Conservation (phyloP, 2,113 vertebrate species). For the Orycteropus afer region DNA sequence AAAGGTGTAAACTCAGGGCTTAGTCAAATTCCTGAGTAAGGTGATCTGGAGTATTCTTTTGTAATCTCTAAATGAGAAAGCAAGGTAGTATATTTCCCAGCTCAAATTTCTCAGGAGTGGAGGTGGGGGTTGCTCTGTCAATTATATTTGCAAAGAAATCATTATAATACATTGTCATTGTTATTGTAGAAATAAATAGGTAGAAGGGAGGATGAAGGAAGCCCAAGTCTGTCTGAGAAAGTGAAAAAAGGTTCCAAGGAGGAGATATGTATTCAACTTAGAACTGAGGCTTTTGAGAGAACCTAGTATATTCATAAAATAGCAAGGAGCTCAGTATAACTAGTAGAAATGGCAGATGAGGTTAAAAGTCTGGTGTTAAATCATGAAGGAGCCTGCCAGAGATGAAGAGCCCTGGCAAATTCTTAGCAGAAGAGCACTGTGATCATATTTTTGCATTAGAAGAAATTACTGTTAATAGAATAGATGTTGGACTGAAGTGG, state of each 20-base stretch:
- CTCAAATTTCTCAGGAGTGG: not conserved
- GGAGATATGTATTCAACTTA: not conserved
- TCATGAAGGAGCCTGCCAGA: not conserved
- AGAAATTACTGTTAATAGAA: not conserved
- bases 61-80: not conserved
- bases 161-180: not conserved
- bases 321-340: not conserved
- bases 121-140: not conserved
- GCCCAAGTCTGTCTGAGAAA: not conserved
- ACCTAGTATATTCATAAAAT: not conserved
- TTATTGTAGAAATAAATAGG: not conserved
- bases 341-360: not conserved
- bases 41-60: not conserved
- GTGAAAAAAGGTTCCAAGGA: not conserved
- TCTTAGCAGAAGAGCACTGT: not conserved
- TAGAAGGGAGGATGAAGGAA: not conserved
- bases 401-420: not conserved
- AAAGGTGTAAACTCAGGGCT: not conserved
- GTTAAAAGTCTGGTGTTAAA: not conserved
- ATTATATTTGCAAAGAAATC: not conserved
- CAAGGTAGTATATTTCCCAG: not conserved
- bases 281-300: not conserved
- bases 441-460: constrained; percentile 4
- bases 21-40: not conserved
- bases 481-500: not conserved